These are phyloP conservation scores for Papilio glaucus DNA, from an alignment of 1,140 invertebrate genomes.

Conservation along the genomic window DNA sequence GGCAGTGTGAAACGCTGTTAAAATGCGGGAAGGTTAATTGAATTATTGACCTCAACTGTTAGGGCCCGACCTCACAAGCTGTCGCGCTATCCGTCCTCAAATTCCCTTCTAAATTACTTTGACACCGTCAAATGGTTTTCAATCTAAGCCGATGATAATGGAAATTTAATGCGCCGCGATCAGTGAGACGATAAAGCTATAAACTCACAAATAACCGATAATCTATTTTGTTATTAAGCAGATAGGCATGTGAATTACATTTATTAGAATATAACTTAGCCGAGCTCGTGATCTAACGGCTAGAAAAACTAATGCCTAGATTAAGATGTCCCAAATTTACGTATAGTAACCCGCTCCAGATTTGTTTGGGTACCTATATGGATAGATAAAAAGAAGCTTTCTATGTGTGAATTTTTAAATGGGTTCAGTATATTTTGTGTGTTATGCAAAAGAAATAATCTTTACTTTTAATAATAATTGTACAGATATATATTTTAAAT, in stretches of 20 bases:
- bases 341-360: no score
- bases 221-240: neutral
- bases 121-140: constrained; percentile 49
- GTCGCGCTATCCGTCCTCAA: constrained; percentile 43
- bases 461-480: no score
- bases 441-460: no score
- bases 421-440: no score
- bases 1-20: constrained; percentile 43
- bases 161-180: constrained; percentile 56
- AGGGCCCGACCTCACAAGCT: constrained; percentile 29
- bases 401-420: no score
- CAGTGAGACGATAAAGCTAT: neutral
- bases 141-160: constrained; percentile 52
- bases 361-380: no score
- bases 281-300: neutral
- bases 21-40: constrained; percentile 59
- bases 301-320: neutral
- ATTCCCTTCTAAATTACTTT: constrained; percentile 40
- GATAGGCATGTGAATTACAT: neutral
- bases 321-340: neutral
- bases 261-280: neutral
- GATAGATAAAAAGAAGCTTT: no score
- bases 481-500: no score
- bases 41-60: constrained; percentile 50
- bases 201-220: neutral